Percentiles rank a stretch among this genome's conserved stretches.
Evolutionary conservation across 53 echinoderm and acorn worm species (phyloP).

Genomic region (Patiria pectinifera): DNA sequence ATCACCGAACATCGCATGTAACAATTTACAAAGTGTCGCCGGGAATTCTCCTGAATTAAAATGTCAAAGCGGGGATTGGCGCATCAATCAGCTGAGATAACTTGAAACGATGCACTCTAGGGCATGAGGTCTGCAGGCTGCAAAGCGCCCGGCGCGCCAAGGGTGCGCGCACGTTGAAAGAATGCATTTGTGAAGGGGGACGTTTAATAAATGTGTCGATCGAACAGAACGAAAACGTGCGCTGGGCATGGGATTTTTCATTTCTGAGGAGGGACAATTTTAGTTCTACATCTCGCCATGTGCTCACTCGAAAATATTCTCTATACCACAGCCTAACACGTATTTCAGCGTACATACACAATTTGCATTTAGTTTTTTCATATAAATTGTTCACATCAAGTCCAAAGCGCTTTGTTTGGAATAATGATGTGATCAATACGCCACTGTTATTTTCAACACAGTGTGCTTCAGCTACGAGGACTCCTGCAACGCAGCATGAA

Average conservation of each 20-base stretch:
- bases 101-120: not conserved
- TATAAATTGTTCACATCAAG: not conserved
- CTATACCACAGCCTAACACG: too few species aligned
- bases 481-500: not conserved
- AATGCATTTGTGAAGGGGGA: not conserved
- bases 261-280: too few species aligned
- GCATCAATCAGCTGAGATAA: constrained; percentile 24
- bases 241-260: not conserved
- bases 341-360: not conserved
- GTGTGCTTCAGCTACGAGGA: not conserved
- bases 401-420: too few species aligned
- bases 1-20: constrained; percentile 6
- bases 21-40: constrained; percentile 35
- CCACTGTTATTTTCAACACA: not conserved
- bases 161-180: not conserved
- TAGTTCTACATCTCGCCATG: too few species aligned
- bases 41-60: constrained; percentile 42
- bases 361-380: not conserved
- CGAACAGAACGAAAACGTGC: not conserved
- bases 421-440: not conserved
- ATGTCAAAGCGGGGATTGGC: constrained; percentile 32
- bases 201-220: not conserved
- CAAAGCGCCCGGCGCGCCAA: not conserved
- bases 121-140: not conserved
- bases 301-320: too few species aligned